phyloP scores from a whole-genome alignment of 2,888 invertebrate genomes.

The Theretra japonica region DNA sequence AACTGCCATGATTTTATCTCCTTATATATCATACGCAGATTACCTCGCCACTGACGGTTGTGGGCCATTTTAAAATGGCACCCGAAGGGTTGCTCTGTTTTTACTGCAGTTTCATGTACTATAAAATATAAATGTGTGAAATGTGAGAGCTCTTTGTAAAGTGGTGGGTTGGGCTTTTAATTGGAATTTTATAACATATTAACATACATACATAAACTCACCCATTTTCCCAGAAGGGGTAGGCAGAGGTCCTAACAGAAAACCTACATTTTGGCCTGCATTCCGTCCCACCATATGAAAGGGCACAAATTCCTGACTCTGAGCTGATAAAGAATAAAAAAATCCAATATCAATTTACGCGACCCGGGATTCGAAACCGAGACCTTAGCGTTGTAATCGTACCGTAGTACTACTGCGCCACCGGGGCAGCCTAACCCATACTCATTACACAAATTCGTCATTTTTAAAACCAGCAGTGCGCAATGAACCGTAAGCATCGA shows the following conservation, averaged over 20 bases:
- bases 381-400: too few species aligned
- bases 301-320: background rate
- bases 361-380: too few species aligned
- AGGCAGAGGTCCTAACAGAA: too few species aligned
- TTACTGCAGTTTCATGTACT: constrained; percentile 1
- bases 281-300: too few species aligned
- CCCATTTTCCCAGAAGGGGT: too few species aligned
- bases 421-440: too few species aligned
- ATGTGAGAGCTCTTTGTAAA: background rate
- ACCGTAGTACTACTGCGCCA: too few species aligned
- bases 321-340: too few species aligned
- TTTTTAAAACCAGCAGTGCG: background rate
- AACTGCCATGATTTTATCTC: constrained; percentile 69
- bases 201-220: too few species aligned
- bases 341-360: too few species aligned
- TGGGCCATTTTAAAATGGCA: constrained; percentile 24
- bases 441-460: too few species aligned
- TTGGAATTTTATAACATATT: too few species aligned
- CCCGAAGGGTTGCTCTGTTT: constrained; percentile 11
- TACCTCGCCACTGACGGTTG: constrained; percentile 38
- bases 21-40: constrained; percentile 69
- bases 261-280: background rate
- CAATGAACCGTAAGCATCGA: background rate
- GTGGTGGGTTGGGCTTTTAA: background rate
- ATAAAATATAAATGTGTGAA: background rate